phyloP scores from a whole-genome alignment of 1,140 invertebrate genomes.

The Rhopalosiphum maidis region DNA sequence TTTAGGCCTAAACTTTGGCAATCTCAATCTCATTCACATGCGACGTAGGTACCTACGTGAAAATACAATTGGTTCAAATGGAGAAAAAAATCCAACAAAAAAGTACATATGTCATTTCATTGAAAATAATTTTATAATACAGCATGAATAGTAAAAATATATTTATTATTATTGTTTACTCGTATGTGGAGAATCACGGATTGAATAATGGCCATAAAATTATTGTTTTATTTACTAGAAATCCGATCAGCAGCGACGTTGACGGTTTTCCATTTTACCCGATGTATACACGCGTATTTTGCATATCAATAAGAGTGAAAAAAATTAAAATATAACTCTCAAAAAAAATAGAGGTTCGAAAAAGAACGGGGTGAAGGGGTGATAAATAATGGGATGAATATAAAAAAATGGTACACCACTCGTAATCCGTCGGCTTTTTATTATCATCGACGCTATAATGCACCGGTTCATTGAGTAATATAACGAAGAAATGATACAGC shows the following conservation, averaged over 20 bases:
- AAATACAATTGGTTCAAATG: conserved; percentile 51
- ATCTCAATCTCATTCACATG: conserved; percentile 53
- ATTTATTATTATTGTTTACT: background rate
- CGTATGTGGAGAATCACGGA: background rate
- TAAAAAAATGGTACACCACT: conserved; percentile 50
- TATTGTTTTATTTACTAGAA: conserved; percentile 57
- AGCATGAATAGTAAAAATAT: background rate
- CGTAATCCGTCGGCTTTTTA: conserved; percentile 56
- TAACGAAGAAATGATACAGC: conserved; percentile 56
- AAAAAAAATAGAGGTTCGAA: conserved; percentile 1
- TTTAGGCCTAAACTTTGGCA: conserved; percentile 36
- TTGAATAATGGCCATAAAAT: conserved; percentile 41
- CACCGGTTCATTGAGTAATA: conserved; percentile 57
- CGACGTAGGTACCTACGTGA: conserved; percentile 7
- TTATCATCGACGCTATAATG: conserved; percentile 56
- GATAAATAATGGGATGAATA: conserved; percentile 51
- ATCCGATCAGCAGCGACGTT: conserved; percentile 16
- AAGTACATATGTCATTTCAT: background rate
- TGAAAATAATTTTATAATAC: background rate
- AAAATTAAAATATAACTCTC: conserved; percentile 34
- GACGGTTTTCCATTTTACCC: conserved; percentile 16
- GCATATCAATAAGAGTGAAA: conserved; percentile 51
- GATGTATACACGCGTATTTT: conserved; percentile 23
- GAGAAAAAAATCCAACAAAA: background rate
- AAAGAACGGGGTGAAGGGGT: background rate